Conservation (phyloP, 2,888 invertebrate genomes). For the Ophion slaviceki region DNA sequence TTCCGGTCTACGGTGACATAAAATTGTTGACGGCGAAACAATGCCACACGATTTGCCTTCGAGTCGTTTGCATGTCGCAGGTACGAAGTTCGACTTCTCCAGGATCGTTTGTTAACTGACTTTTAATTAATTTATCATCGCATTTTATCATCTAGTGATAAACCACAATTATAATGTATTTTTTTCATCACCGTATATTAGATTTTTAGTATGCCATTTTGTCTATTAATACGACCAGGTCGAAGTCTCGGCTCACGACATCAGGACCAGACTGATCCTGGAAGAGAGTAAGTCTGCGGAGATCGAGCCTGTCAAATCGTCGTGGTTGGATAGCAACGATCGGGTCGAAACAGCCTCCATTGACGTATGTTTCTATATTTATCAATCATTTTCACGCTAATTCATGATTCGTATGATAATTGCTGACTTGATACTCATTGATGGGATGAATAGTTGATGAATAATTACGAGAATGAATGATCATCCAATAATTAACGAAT, state of each 20-base stretch:
- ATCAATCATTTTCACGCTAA: neutral
- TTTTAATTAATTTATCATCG: too few relatives aligned
- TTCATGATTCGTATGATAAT: too few relatives aligned
- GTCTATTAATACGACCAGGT: constrained; percentile 81
- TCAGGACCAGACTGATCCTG: constrained; percentile 87
- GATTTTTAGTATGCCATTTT: neutral
- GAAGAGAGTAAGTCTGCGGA: constrained; percentile 66
- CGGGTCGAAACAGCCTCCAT: neutral
- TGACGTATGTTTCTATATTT: constrained; percentile 15
- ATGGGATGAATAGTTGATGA: too few relatives aligned
- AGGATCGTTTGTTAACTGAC: neutral
- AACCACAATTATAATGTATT: neutral
- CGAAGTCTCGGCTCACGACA: constrained; percentile 93
- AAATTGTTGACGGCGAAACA: constrained; percentile 84
- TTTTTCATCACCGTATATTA: neutral
- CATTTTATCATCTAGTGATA: too few relatives aligned
- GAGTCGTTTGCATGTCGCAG: constrained; percentile 86
- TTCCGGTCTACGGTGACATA: constrained; percentile 86
- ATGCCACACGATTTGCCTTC: constrained; percentile 85
- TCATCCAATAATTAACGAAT: too few relatives aligned
- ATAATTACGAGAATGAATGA: too few relatives aligned
- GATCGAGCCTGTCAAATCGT: constrained; percentile 3
- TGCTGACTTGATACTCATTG: too few relatives aligned
- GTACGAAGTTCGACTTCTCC: constrained; percentile 76
- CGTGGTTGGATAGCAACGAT: constrained; percentile 8